phyloP scores from a whole-genome alignment of 92 coral and sea anemone genomes.

The Metridium senile region DNA sequence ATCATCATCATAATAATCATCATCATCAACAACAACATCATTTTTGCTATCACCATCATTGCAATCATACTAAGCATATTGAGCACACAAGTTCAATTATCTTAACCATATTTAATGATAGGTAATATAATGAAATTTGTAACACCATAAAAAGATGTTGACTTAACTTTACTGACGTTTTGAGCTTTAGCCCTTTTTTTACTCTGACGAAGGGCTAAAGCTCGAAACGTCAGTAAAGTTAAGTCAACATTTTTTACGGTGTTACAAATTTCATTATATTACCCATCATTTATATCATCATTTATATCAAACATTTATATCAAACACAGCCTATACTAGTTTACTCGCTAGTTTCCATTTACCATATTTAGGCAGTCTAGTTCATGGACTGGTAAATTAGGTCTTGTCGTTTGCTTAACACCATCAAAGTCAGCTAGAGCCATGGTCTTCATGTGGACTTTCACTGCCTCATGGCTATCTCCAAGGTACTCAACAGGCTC shows the following conservation, averaged over 20 bases:
- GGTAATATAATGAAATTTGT: no score
- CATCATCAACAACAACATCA: constrained; percentile 4
- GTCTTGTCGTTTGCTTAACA: constrained; percentile 12
- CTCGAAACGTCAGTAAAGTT: no score
- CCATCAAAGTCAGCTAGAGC: not conserved
- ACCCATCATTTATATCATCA: not conserved
- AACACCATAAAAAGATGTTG: no score
- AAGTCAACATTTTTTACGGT: no score
- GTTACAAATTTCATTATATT: no score
- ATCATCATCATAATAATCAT: not conserved
- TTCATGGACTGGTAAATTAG: constrained; percentile 69
- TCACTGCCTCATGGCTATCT: not conserved
- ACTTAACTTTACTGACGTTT: no score
- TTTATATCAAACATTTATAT: constrained; percentile 6
- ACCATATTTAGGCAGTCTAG: constrained; percentile 62
- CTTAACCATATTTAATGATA: not conserved
- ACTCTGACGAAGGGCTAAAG: no score
- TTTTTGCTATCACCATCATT: not conserved
- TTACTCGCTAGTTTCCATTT: no score
- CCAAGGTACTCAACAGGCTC: not conserved
- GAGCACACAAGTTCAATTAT: not conserved
- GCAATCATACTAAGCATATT: no score
- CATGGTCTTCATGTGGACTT: not conserved
- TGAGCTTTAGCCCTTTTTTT: no score
- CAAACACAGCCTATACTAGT: no score